phyloP scores from a whole-genome alignment of 2,888 invertebrate species.

The Platerodrilus igneus region DNA sequence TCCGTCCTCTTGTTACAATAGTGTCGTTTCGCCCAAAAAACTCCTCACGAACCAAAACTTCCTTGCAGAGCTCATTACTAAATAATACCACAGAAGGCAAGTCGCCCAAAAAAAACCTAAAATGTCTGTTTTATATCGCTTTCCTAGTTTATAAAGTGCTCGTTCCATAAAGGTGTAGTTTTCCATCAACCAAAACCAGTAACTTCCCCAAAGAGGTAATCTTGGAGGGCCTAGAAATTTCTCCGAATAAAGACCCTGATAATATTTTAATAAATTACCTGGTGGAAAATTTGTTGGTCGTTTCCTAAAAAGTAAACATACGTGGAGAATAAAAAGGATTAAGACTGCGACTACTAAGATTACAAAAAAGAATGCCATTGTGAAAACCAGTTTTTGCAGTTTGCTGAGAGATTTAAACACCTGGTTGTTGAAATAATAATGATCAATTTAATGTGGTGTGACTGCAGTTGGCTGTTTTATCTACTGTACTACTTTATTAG shows the following conservation, averaged over 20 bases:
- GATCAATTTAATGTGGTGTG: too few species aligned
- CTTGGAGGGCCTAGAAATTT: constrained; percentile 62
- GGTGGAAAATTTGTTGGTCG: constrained; percentile 56
- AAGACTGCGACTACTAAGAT: too few species aligned
- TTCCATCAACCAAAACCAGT: constrained; percentile 54
- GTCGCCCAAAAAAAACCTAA: constrained; percentile 55
- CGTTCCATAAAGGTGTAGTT: constrained; percentile 52
- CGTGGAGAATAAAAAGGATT: too few species aligned
- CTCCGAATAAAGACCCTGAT: constrained; percentile 13
- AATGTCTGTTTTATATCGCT: constrained; percentile 57
- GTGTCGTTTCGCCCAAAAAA: constrained; percentile 59
- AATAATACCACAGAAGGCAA: constrained; percentile 52
- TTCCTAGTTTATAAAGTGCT: constrained; percentile 50
- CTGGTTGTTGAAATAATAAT: too few species aligned
- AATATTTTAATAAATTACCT: constrained; percentile 45
- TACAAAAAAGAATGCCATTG: too few species aligned
- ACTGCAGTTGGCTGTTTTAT: too few species aligned
- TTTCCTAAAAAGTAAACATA: too few species aligned
- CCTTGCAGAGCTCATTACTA: constrained; percentile 53
- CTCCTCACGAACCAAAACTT: constrained; percentile 55
- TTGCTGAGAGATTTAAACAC: too few species aligned
- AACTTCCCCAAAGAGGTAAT: constrained; percentile 60
- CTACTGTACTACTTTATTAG: too few species aligned
- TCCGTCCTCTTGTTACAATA: constrained; percentile 50
- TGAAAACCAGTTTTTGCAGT: too few species aligned